phyloP scores from a whole-genome alignment of 2,113 vertebrate species.

The Callospermophilus lateralis region DNA sequence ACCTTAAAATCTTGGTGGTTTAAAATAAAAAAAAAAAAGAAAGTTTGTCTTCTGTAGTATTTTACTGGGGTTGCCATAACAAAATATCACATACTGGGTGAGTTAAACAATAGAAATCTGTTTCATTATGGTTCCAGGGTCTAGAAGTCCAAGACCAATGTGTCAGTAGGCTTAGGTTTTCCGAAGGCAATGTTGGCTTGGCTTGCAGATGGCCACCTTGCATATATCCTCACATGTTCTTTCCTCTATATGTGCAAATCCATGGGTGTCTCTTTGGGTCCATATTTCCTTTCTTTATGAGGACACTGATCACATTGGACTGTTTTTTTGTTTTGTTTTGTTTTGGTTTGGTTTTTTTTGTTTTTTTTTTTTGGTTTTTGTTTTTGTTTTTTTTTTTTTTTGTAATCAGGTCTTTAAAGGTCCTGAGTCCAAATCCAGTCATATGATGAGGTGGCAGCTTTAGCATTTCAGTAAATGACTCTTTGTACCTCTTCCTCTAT shows the following conservation, averaged over 20 bases:
- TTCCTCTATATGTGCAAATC: neutral
- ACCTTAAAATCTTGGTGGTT: neutral
- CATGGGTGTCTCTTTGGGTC: neutral
- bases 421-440: neutral
- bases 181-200: neutral
- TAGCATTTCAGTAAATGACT: neutral
- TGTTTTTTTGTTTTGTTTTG: slow-evolving; percentile 14
- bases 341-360: neutral
- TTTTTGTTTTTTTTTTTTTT: neutral
- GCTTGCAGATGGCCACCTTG: neutral
- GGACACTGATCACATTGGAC: neutral
- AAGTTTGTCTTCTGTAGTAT: neutral
- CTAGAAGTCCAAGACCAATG: neutral
- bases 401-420: neutral
- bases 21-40: neutral
- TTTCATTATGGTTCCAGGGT: neutral
- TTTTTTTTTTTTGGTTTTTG: neutral
- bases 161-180: neutral
- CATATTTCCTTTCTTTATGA: neutral
- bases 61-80: neutral
- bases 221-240: neutral
- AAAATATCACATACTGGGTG: neutral
- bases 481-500: neutral
- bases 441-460: neutral
- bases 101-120: neutral